Evolutionary conservation across 1,140 invertebrate genomes (phyloP), one percentile per base, ranked within the genome.

Genomic region (Lanistes nyassanus): DNA sequence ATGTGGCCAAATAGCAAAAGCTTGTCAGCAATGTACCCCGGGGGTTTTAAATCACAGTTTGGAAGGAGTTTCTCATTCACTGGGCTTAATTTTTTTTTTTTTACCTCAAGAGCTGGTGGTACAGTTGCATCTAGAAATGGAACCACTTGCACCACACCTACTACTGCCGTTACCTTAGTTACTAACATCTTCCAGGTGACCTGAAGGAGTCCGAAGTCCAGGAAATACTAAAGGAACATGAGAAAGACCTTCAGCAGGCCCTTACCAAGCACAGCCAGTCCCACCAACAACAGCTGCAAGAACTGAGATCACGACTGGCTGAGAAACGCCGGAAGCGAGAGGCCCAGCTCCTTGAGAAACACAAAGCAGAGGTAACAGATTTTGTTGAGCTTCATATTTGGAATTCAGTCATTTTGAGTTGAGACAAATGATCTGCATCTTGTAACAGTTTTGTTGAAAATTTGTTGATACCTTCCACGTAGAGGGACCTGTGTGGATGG

Each of bases 351-450:
- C 75, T 80, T 53, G 79, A 86, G 16, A 86, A 86, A 75, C 87
- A 88, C 34, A 74, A 71, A 34, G 76, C 77, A 71, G 86, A 88
- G 82, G 86, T 87, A 58, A 23, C n/a, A n/a, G n/a, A n/a, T 47
- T 47, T 47, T 47, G 9, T 47, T 16, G 19, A 47, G 42, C 19
- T 47, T 47, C 13, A 55, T 16, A 55, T 16, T 55, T 55, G 53
- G n/a, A 55, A 16, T 13, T 55, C n/a, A 55, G n/a, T 16, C n/a
- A 55, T 55, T 55, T 55, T 16, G 53, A 55, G 13, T 16, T 55
- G 13, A 16, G n/a, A 55, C n/a, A 55, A 64, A 29, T 64, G 16
- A 13, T 19, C 29, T 13, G 19, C 62, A 23, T n/a, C n/a, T 55
- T 55, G 53, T 55, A n/a, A n/a, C n/a, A 55, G 53, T n/a, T 55